These are phyloP conservation scores for Melanotaenia maccullochi DNA, from an alignment of 2,797 vertebrate genomes.

Conservation along the genomic window DNA sequence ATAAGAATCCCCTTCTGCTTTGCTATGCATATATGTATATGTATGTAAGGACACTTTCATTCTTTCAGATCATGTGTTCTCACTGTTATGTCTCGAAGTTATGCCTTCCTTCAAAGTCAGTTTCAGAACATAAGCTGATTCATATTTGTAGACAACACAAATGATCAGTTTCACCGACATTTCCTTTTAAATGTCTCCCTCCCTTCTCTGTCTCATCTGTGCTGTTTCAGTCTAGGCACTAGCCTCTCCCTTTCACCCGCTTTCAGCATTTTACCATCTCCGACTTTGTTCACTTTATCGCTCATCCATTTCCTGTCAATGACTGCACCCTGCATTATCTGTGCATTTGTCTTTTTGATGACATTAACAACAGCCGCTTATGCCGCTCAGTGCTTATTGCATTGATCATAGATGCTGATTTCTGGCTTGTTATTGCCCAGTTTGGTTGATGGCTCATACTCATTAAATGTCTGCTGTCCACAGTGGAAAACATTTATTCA, in stretches of 20 bases:
- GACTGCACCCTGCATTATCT: constrained; percentile 62
- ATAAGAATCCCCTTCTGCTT: constrained; percentile 24
- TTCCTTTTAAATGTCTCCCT: background rate
- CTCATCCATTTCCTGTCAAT: constrained; percentile 58
- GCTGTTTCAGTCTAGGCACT: background rate
- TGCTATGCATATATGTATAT: background rate
- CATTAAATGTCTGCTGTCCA: constrained; percentile 34
- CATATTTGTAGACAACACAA: background rate
- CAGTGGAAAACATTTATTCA: constrained; percentile 12
- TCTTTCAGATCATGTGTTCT: background rate
- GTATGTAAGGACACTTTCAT: background rate
- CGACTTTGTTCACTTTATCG: constrained; percentile 43
- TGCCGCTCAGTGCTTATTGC: constrained; percentile 43
- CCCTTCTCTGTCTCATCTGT: background rate
- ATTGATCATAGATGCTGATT: constrained; percentile 49
- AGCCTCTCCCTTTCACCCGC: constrained; percentile 11
- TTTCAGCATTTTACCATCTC: constrained; percentile 28
- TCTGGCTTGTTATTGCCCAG: constrained; percentile 44
- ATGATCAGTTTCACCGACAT: background rate
- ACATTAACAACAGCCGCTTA: constrained; percentile 51
- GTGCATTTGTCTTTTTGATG: constrained; percentile 61
- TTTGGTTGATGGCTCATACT: constrained; percentile 49
- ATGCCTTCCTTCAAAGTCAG: constrained; percentile 9
- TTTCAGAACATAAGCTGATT: background rate
- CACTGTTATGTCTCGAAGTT: background rate